phyloP scores from a whole-genome alignment of 2,797 vertebrate species.

The Lutjanus campechanus region DNA sequence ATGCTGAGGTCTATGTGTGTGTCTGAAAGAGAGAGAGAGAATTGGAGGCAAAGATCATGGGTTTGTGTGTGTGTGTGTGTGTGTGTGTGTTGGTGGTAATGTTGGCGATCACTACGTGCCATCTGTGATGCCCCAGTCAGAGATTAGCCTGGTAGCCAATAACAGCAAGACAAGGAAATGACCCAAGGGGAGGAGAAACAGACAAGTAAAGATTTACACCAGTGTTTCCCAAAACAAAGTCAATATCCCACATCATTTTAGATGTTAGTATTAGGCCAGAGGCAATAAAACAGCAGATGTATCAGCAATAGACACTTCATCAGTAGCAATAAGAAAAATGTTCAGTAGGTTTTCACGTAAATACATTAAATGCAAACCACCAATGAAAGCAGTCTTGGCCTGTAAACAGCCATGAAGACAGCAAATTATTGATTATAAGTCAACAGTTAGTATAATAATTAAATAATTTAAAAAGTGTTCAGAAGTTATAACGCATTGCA shows the following conservation, averaged over 20 bases:
- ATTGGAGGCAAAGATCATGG: neutral
- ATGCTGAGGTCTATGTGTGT: conserved; percentile 33
- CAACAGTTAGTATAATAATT: no score
- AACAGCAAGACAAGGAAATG: conserved; percentile 76
- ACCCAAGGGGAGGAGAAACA: conserved; percentile 49
- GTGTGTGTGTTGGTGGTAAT: conserved; percentile 36
- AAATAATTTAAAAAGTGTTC: no score
- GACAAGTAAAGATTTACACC: conserved; percentile 29
- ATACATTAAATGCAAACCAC: no score
- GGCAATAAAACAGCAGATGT: no score
- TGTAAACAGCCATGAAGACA: no score
- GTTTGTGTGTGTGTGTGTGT: conserved; percentile 37
- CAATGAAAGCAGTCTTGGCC: no score
- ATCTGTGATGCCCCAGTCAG: conserved; percentile 78
- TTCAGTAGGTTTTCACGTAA: no score
- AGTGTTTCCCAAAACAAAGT: conserved; percentile 24
- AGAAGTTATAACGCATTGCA: neutral
- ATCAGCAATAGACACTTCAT: no score
- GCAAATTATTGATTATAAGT: no score
- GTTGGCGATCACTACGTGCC: conserved; percentile 69
- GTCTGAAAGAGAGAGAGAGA: neutral
- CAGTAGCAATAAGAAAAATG: no score
- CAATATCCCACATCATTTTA: conserved; percentile 1
- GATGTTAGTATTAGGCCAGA: neutral
- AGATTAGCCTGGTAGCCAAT: conserved; percentile 71